Base-by-base conservation (phyloP, 2,888 invertebrate species). In the Synergus japonicus region DNA sequence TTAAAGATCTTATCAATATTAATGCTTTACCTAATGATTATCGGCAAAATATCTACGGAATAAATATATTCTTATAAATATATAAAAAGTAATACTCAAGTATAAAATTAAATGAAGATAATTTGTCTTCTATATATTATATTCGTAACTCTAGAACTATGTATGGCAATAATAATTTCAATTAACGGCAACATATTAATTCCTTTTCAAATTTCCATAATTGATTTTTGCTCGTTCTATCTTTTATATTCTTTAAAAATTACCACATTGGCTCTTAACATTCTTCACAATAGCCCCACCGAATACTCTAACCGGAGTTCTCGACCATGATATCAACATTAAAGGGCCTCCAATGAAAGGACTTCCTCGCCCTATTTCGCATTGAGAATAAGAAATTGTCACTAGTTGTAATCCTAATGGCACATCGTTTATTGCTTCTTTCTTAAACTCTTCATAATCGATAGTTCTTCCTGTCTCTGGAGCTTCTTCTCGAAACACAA, bases 311-410 rank as follows among this genome's bases (percentile, higher is more conserved):
- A 96, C 95, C 0, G 95, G 95, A 3, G 95, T 95, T 85, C 93
- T 93, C 63, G 93, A 94, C 96, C 96, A 96, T 86, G 95, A 94
- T 78, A 96, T 93, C 49, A 94, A 92, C 93, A 95, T 92, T 58
- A 90, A 87, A 13, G 90, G 83, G 2, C 93, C 93, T 0, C 89
- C 89, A 76, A 91, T 89, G 65, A 92, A 87, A 0, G 94, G 94
- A 18, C 94, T 93, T 1, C 94, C 94, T 73, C 93, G 92, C 60
- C 93, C 93, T 44, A 92, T 87, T 10, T 91, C 89, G 85, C 94
- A 94, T 73, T 91, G 88, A 7, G 86, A 86, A 85, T 92, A 93
- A 82, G 93, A 91, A 82, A 92, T 85, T 82, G 93, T 92, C 3
- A 94, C 92, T 79, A 94, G 88, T 79, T 92, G 90, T 78, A 92